Percentiles rank a stretch among this genome's conserved stretches.
Evolutionary conservation across 2,888 invertebrate genomes (phyloP).

Genomic region (Scaptomyza reducta): DNA sequence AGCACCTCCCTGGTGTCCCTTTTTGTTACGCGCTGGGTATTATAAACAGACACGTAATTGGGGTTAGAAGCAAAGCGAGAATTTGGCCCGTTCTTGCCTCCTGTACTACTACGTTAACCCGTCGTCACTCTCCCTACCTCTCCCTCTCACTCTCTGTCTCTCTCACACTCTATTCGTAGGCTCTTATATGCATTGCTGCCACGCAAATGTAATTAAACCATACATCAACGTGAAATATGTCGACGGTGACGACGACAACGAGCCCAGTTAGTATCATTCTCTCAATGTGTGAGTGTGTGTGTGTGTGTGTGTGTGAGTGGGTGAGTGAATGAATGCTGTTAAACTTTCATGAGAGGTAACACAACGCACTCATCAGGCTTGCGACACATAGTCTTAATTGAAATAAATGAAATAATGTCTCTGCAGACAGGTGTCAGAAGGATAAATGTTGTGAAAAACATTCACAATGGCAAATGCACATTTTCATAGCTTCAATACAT

Average conservation of each 20-base stretch:
- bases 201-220: constrained; percentile 80
- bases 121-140: neutral
- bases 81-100: constrained; percentile 17
- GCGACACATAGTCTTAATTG: constrained; percentile 38
- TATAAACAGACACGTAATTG: constrained; percentile 46
- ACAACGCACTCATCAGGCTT: constrained; percentile 34
- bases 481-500: neutral
- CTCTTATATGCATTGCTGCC: constrained; percentile 60
- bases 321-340: constrained; percentile 15
- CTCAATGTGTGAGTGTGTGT: constrained; percentile 4
- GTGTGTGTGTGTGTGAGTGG: neutral
- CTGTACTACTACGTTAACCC: constrained; percentile 44
- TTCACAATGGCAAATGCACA: neutral
- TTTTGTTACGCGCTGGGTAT: constrained; percentile 28
- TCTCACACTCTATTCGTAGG: neutral
- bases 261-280: constrained; percentile 47
- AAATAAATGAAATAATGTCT: constrained; percentile 36
- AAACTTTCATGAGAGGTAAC: constrained; percentile 34
- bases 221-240: constrained; percentile 80
- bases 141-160: neutral
- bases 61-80: constrained; percentile 33
- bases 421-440: constrained; percentile 18
- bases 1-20: neutral
- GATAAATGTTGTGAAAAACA: neutral
- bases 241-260: constrained; percentile 53